Base-by-base conservation (phyloP, 2,113 vertebrate species). In the Terrapene triunguis region DNA sequence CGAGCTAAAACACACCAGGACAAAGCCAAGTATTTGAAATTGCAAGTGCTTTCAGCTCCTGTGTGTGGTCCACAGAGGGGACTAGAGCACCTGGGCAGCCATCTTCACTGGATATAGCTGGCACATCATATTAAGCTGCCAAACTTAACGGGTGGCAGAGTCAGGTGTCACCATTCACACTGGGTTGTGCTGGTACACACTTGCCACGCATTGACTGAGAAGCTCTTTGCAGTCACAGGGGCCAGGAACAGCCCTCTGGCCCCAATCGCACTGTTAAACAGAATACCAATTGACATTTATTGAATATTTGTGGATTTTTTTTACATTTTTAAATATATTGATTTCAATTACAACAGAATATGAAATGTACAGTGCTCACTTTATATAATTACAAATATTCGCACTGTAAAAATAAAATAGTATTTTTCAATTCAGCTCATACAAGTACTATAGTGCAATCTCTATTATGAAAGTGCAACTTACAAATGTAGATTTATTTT, bases 81-180 rank as follows among this genome's bases (percentile, higher is more conserved):
- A 0, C 21, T 0, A 1, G 79, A 5, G 54, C 0, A 25, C 76
- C n/a, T 35, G 14, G 29, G 83, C 87, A 62, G 1, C 0, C 24
- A 32, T 25, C 92, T 82, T 11, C 19, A 48, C 5, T 21, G 25
- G n/a, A 10, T 4, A 4, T 1, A 2, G 2, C 5, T 0, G 0
- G 55, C 21, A 82, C 9, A 76, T 1, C 4, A 24, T 5, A 24
- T 5, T 50, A 50, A 72, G 83, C 14, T 19, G 14, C 2, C 14
- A 51, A 2, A 32, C 4, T 51, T 53, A 51, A 69, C 38, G 32
- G 81, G 53, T 35, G 32, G 10, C 69, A 65, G 76, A 87, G 79
- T 25, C 0, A 32, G 1, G 1, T 3, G 35, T 2, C 21, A 25
- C 65, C 27, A 6, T 4, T 47, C 55, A 38, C 19, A 9, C 50